Percentiles rank a stretch among this genome's conserved stretches.
Conservation (phyloP, 2,797 vertebrate genomes). For the Scyliorhinus canicula region DNA sequence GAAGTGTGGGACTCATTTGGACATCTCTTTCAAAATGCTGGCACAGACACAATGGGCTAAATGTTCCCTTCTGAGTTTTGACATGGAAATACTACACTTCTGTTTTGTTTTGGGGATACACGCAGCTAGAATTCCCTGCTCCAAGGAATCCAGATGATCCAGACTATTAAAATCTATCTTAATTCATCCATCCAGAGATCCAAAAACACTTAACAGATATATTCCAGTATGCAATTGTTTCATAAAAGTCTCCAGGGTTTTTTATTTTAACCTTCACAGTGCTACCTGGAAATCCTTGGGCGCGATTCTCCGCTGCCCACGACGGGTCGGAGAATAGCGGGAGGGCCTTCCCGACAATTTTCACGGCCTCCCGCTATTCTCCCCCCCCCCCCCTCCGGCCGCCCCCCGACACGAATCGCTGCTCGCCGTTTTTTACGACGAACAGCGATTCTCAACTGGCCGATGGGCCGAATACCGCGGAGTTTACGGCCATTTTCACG, state of each 20-base stretch:
- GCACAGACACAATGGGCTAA: background rate
- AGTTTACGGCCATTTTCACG: no score
- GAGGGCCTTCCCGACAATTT: no score
- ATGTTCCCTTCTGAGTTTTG: background rate
- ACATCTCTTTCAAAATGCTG: background rate
- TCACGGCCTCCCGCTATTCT: no score
- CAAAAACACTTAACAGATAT: background rate
- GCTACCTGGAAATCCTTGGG: background rate
- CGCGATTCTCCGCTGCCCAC: no score
- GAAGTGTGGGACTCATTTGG: background rate
- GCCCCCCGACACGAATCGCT: no score
- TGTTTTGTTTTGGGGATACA: background rate
- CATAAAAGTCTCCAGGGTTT: background rate
- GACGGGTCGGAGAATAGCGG: no score
- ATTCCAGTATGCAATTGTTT: background rate
- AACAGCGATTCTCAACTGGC: no score
- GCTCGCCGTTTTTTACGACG: no score
- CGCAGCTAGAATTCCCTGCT: background rate
- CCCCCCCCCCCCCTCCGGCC: no score
- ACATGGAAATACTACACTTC: background rate
- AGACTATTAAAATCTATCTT: background rate
- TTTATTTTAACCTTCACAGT: background rate
- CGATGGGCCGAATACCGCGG: no score
- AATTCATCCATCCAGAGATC: background rate
- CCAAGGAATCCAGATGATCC: background rate